Conservation (phyloP, 2,797 vertebrate genomes). For the Syngnathus rostellatus region DNA sequence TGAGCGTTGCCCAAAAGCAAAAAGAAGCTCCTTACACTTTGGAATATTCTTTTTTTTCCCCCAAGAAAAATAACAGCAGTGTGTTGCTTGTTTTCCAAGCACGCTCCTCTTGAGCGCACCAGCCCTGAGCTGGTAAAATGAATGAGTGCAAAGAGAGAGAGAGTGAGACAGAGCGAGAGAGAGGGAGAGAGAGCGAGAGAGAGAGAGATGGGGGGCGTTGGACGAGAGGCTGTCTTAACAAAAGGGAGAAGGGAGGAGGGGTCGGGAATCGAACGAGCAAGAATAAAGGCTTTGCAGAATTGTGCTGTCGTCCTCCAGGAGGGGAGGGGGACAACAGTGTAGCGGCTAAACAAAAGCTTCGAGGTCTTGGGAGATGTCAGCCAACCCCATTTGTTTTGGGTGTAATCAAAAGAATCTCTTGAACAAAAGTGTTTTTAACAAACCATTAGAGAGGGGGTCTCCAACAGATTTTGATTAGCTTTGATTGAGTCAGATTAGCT, state of each 20-base stretch:
- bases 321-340: conserved; percentile 44
- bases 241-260: conserved; percentile 62
- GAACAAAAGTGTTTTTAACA: neutral
- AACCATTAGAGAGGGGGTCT: neutral
- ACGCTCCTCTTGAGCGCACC: conserved; percentile 48
- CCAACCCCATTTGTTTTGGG: conserved; percentile 49
- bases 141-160: conserved; percentile 39
- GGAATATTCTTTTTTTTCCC: conserved; percentile 6
- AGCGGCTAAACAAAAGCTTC: conserved; percentile 61
- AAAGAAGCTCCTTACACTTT: conserved; percentile 48
- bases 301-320: conserved; percentile 57
- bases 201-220: conserved; percentile 45
- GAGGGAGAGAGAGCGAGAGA: conserved; percentile 25
- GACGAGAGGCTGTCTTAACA: conserved; percentile 68
- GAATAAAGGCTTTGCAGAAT: conserved; percentile 68
- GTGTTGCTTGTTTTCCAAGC: conserved; percentile 44
- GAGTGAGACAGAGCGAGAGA: conserved; percentile 1
- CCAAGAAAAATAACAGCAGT: conserved; percentile 30
- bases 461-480: neutral
- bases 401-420: conserved; percentile 50
- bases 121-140: conserved; percentile 58
- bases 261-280: conserved; percentile 36
- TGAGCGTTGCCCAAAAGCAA: conserved; percentile 22
- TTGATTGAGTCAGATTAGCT: too few relatives aligned
- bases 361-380: conserved; percentile 62